These are phyloP conservation scores for Sebastes melanostomus DNA, from an alignment of 2,797 vertebrate genomes.

Conservation along the genomic window DNA sequence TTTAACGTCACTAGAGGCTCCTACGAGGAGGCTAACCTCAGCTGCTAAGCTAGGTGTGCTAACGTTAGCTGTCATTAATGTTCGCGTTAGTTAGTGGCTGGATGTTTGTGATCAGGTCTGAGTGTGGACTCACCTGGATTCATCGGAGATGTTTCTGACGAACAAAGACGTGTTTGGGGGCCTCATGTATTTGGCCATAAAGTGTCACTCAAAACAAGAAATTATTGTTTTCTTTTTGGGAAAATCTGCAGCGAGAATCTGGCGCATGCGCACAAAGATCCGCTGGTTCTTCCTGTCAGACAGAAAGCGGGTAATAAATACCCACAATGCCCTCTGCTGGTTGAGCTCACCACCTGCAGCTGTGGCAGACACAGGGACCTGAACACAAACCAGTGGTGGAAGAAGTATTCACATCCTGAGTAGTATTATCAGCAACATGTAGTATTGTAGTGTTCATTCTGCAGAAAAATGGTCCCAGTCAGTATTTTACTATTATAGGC, in stretches of 20 bases:
- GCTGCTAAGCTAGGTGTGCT: conserved; percentile 48
- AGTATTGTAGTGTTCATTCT: neutral
- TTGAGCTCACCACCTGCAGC: neutral
- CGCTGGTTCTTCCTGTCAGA: neutral
- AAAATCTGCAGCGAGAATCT: conserved; percentile 1
- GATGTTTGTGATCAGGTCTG: too few species aligned
- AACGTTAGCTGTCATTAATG: conserved; percentile 3
- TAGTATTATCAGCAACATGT: neutral
- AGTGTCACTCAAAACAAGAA: conserved; percentile 31
- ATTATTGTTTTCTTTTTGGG: neutral
- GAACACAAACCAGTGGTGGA: neutral
- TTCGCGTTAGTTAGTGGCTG: neutral
- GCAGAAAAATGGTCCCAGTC: neutral
- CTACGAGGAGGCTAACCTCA: conserved; percentile 4
- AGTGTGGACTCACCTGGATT: conserved; percentile 87
- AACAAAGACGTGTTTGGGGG: conserved; percentile 95
- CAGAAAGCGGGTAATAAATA: too few species aligned
- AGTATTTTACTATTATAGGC: neutral
- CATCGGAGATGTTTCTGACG: conserved; percentile 95
- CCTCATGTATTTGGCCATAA: conserved; percentile 91
- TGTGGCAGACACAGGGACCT: neutral
- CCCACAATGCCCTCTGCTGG: too few species aligned
- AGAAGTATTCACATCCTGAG: neutral
- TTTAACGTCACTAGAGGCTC: conserved; percentile 3
- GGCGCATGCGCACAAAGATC: conserved; percentile 55